Evolutionary conservation across 2,888 invertebrate genomes (phyloP), one percentile per base, ranked within the genome.

Genomic region (Schizotus pectinicornis): DNA sequence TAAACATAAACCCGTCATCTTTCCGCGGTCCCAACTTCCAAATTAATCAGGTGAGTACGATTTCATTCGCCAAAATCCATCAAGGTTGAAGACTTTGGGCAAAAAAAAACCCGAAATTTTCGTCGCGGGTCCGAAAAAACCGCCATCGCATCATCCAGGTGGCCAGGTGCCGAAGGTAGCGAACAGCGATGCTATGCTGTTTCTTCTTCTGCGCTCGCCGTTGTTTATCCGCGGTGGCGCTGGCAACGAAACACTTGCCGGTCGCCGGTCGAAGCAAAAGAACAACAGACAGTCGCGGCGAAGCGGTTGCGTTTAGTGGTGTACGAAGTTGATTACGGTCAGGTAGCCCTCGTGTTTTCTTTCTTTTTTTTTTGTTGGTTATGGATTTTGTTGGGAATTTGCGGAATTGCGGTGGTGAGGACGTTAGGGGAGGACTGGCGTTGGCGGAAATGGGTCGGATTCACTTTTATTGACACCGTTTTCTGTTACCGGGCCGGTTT

Each of bases 201-300:
- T 41, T 43, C 49, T 52, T 66, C 58, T 58, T 56, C 55, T 43
- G 42, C 41, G 49, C 55, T 43, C 48, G 45, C 41, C 46, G 67
- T 67, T 65, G 67, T 63, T 66, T 64, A 65, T 63, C 68, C 70
- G 69, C 63, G 69, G 67, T 70, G 74, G 74, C 74, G 75, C 73
- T 73, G 69, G 59, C 58, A 53, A 47, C 63, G 54, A 62, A 68
- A 71, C 72, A 73, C 69, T 72, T 70, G 72, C 72, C 72, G 72
- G 67, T 66, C 59, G 62, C 50, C 6, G 47, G 38, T 43, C n/a
- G 13, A 43, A 43, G 22, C 22, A 22, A 22, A 22, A 22, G 22
- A 22, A 22, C 38, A 9, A 8, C 38, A 38, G 6, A 30, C 8
- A 42, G 8, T 11, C 8, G 32, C 22, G n/a, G 31, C 31, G 31